phyloP scores from a whole-genome alignment of 2,888 invertebrate genomes.

The Siphlonurus alternatus region DNA sequence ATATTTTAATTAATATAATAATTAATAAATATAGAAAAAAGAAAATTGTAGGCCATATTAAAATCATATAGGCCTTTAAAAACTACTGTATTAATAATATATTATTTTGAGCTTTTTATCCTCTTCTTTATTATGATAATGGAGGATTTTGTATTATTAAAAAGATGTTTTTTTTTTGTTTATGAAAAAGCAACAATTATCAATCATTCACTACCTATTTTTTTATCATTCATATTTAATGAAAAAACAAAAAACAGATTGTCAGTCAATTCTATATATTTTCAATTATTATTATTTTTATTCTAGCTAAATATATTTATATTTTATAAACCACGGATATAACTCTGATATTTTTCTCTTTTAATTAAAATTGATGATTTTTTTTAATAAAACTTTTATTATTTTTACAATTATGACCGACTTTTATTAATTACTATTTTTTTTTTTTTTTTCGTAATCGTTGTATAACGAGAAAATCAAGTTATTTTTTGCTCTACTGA shows the following conservation, averaged over 20 bases:
- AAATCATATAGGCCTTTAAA: not conserved
- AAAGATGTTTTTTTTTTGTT: not conserved
- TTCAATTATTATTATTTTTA: not conserved
- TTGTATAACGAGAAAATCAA: not conserved
- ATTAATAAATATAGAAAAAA: not conserved
- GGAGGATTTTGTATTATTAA: not conserved
- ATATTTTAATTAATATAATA: not conserved
- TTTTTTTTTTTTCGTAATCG: not conserved
- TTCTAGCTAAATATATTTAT: not conserved
- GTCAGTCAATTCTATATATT: constrained; percentile 1
- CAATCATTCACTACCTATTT: not conserved
- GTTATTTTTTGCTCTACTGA: not conserved
- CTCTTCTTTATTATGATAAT: not conserved
- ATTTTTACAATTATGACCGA: too few relatives aligned
- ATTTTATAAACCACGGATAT: not conserved
- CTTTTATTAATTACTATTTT: not conserved
- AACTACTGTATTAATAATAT: not conserved
- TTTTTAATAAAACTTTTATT: not conserved
- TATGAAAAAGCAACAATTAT: not conserved
- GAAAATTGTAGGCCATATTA: too few relatives aligned
- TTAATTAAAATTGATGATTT: not conserved
- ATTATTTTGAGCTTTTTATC: not conserved
- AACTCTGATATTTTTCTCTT: not conserved
- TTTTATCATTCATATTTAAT: not conserved
- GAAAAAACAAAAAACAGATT: not conserved